phyloP scores from a whole-genome alignment of 2,113 vertebrate species.

The Bombycilla garrulus region DNA sequence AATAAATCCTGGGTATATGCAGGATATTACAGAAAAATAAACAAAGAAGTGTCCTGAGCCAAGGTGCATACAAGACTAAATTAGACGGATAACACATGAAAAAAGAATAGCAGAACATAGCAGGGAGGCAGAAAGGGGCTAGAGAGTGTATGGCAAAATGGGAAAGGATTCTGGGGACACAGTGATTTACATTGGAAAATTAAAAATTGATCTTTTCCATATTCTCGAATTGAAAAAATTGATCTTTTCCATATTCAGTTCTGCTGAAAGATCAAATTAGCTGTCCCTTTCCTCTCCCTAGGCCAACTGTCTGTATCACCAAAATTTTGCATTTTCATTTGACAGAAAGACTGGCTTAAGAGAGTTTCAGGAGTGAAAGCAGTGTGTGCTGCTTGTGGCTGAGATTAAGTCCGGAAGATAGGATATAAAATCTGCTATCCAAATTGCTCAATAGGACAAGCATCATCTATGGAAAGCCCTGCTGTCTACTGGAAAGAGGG shows the following conservation, averaged over 20 bases:
- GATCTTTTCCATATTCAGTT: background rate
- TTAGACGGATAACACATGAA: background rate
- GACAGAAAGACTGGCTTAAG: background rate
- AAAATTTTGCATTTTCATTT: background rate
- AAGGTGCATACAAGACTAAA: background rate
- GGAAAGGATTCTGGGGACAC: background rate
- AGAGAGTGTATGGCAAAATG: background rate
- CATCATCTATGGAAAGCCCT: background rate
- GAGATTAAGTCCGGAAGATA: background rate
- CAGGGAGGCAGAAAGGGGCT: background rate
- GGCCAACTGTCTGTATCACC: background rate
- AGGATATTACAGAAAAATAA: background rate
- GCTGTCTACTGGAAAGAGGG: slow-evolving; percentile 5
- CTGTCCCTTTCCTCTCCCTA: background rate
- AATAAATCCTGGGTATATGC: background rate
- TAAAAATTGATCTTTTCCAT: background rate
- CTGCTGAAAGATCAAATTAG: background rate
- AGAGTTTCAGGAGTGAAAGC: background rate
- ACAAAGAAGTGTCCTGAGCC: background rate
- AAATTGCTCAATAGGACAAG: slow-evolving; percentile 10
- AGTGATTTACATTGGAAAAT: background rate
- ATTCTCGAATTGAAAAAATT: background rate
- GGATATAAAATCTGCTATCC: slow-evolving; percentile 4
- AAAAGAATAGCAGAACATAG: background rate
- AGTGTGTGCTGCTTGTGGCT: background rate